phyloP scores from a whole-genome alignment of 2,888 invertebrate species.

The Subacronicta megacephala region DNA sequence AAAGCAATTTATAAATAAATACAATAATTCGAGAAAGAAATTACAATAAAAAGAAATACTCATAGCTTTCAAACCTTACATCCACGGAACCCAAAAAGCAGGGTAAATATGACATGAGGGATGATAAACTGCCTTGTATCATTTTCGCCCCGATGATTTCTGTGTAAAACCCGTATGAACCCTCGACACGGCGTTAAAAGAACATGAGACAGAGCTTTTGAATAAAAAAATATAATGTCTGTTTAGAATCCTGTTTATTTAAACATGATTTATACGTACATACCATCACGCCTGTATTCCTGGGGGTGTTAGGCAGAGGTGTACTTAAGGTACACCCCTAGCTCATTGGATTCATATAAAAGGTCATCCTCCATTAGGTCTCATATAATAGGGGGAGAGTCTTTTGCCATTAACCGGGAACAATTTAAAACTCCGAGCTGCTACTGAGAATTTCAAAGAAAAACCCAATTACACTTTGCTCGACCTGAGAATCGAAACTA shows the following conservation, averaged over 20 bases:
- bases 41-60: neutral
- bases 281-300: no score
- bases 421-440: no score
- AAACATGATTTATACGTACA: neutral
- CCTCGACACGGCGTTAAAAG: slow-evolving; percentile 54
- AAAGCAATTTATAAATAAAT: no score
- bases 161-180: slow-evolving; percentile 50
- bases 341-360: no score
- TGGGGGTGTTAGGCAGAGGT: no score
- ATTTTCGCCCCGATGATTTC: slow-evolving; percentile 68
- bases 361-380: no score
- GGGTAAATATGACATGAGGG: slow-evolving; percentile 70
- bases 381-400: no score
- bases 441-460: no score
- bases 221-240: slow-evolving; percentile 48
- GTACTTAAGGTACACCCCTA: no score
- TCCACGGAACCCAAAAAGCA: slow-evolving; percentile 51
- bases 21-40: neutral
- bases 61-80: neutral
- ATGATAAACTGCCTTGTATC: slow-evolving; percentile 74
- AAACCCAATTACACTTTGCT: no score
- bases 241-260: slow-evolving; percentile 33
- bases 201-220: slow-evolving; percentile 48
- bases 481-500: no score
- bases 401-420: no score